phyloP scores from a whole-genome alignment of 2,113 vertebrate species.

The crab-eating macaque (Macaca fascicularis) region DNA sequence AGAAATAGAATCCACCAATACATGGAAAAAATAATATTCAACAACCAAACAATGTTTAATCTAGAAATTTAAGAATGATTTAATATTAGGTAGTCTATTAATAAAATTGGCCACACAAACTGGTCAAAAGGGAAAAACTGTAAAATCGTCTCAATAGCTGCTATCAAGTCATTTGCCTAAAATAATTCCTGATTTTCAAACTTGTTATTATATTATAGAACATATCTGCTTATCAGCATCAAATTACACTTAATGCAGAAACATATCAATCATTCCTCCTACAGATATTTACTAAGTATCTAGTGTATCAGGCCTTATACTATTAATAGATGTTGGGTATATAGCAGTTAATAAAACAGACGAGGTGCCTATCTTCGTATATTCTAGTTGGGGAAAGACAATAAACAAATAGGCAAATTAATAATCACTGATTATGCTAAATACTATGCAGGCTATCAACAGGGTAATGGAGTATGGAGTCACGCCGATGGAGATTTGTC shows the following conservation, averaged over 20 bases:
- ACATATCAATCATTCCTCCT: neutral
- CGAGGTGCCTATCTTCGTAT: neutral
- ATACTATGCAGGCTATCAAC: neutral
- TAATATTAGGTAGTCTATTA: neutral
- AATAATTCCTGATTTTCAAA: constrained; percentile 9
- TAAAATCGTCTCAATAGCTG: neutral
- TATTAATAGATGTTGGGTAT: neutral
- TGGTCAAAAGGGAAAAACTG: neutral
- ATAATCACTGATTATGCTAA: neutral
- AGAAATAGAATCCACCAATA: neutral
- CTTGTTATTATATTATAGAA: neutral
- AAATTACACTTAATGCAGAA: neutral
- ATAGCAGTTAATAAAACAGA: neutral
- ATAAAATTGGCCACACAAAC: neutral
- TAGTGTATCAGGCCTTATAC: neutral
- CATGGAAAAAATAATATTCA: neutral
- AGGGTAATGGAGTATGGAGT: neutral
- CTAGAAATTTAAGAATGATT: constrained; percentile 30
- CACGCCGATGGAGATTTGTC: neutral
- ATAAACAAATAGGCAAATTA: constrained; percentile 7
- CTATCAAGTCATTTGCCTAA: neutral
- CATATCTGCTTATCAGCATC: neutral
- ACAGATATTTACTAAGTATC: neutral
- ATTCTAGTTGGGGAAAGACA: neutral
- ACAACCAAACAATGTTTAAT: neutral